Evolutionary conservation across 2,797 vertebrate species (phyloP), one percentile per base, ranked within the genome.

Genomic region (Chelon auratus): DNA sequence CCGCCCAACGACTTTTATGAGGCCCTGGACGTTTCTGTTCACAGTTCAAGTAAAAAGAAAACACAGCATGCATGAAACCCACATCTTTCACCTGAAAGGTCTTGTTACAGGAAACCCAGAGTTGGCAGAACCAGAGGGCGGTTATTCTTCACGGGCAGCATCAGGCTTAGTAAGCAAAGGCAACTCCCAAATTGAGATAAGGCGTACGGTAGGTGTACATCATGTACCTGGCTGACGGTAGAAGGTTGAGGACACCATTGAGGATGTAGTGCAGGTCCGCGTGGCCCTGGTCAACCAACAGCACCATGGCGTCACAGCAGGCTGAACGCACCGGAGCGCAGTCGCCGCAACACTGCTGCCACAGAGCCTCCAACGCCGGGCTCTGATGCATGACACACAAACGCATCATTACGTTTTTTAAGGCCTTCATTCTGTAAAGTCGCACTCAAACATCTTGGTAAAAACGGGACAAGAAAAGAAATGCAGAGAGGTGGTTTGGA

Each of bases 261-360:
- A 98, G 95, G 68, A 97, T 72, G 9, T 95, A 94, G 33, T 87
- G 89, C 22, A 96, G 93, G 62, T 98, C 96, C 0, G 96, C 96
- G 0, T 96, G 96, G n/a, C 94, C 93, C 88, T 99, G 96, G 14
- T 94, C 94, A 62, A 97, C 97, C 74, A 99, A 93, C 1, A 96
- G 93, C 69, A 97, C 95, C 87, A 98, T 73, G 0, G 95, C 96
- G 2, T 98, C 96, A 0, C 96, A 97, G 90, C 97, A 99, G 57
- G 95, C 90, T 0, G 95, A 95, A 18, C 96, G 93, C 66, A 99
- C 93, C 39, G 91, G 85, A 1, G 93, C 89, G 0, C 82, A 87
- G 52, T 97, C 96, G 71, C 94, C 93, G 90, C 96, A 96, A 75
- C 96, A 97, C 80, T 95, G 96, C 87, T 98, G 96, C 97, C 98